Base-by-base conservation (phyloP, 2,888 invertebrate genomes). In the Biston stratarius region DNA sequence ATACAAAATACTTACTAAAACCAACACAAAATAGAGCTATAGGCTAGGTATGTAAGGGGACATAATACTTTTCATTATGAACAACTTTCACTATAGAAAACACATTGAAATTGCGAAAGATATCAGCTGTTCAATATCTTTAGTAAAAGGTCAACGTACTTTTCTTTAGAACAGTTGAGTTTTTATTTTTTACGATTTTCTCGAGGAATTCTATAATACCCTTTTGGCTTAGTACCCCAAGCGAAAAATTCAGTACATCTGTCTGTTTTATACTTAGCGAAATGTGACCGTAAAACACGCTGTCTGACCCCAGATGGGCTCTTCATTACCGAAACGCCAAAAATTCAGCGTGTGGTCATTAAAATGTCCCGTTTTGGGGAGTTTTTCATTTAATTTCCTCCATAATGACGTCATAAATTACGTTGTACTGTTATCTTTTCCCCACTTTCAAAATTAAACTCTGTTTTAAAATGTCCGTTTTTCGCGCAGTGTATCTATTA, bases 341-440 rank as follows among this genome's bases (percentile, higher is more conserved):
- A 77, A 75, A 77, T 74, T 70, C 69, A 72, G 68, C 75, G 76
- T 80, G 83, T 82, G 79, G 74, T 75, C 67, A 64, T 76, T 77
- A 76, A 76, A 82, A 75, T 69, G 74, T 78, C 76, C 75, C 77
- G 70, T 71, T 72, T 74, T 61, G 78, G 75, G 76, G 79, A 79
- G 80, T 84, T 86, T 82, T 87, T 88, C 85, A 88, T 88, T 87
- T 86, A 86, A 86, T 87, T 87, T 82, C 78, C 77, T 63, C 78
- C 82, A 78, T 86, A 88, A 88, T 87, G 88, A 85, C 82, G 80
- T 77, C 85, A 84, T 89, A 88, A 89, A 89, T 89, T 80, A 82
- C 79, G 68, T 69, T 72, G 76, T 78, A 79, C 75, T 77, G 82
- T 83, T 88, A 89, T 88, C 88, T 86, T 83, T 86, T 84, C 82